phyloP scores from a whole-genome alignment of 2,113 vertebrate genomes.

The Coregonus clupeaformis region DNA sequence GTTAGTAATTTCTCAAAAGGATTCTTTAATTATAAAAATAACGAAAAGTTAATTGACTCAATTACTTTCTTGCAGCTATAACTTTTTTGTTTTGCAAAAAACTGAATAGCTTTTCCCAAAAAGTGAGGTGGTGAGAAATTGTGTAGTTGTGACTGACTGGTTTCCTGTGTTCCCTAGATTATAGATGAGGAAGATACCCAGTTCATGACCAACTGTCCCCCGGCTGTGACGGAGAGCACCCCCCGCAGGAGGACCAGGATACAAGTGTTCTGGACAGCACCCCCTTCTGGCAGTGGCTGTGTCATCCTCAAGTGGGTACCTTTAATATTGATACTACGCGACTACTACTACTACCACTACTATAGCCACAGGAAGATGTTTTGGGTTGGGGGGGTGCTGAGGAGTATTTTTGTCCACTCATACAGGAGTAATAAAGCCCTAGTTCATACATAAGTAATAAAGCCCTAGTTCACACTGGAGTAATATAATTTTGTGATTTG shows the following conservation, averaged over 20 bases:
- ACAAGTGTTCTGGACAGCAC: conserved; percentile 93
- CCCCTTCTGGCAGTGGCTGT: conserved; percentile 83
- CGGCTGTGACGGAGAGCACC: conserved; percentile 91
- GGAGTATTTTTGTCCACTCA: too few relatives aligned
- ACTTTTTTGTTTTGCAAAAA: not conserved
- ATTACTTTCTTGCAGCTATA: too few relatives aligned
- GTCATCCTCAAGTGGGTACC: conserved; percentile 86
- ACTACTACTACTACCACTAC: not conserved
- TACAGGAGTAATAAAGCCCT: too few relatives aligned
- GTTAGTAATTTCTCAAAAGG: not conserved
- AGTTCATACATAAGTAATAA: too few relatives aligned
- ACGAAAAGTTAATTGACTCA: too few relatives aligned
- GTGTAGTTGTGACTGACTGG: not conserved
- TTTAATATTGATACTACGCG: not conserved
- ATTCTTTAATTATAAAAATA: not conserved
- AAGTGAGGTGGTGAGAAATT: not conserved
- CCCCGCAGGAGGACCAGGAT: conserved; percentile 89
- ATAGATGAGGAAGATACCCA: conserved; percentile 95
- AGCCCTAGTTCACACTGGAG: too few relatives aligned
- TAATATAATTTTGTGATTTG: too few relatives aligned
- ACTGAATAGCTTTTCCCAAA: not conserved
- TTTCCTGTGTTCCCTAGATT: conserved; percentile 74
- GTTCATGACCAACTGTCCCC: conserved; percentile 93
- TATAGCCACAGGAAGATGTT: not conserved
- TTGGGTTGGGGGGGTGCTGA: too few relatives aligned